These are phyloP conservation scores for Escarpia spicata DNA, from an alignment of 2,888 invertebrate species.

Conservation along the genomic window DNA sequence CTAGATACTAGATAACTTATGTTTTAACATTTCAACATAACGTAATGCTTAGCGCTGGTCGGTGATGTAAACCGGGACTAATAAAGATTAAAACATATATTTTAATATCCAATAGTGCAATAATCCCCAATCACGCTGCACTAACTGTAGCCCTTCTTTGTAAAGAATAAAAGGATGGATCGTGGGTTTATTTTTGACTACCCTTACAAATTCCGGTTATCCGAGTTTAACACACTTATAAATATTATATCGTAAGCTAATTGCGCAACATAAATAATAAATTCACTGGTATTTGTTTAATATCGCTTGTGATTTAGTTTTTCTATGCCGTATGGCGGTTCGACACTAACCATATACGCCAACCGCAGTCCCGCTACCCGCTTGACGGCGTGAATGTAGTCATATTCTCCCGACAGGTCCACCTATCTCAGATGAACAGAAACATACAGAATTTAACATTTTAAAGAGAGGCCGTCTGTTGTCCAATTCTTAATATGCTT, in stretches of 20 bases:
- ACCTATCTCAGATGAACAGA: conserved; percentile 17
- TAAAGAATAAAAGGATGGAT: too few relatives aligned
- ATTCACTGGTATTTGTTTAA: background rate
- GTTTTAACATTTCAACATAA: too few relatives aligned
- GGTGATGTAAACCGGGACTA: too few relatives aligned
- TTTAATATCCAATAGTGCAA: too few relatives aligned
- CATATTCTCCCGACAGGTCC: conserved; percentile 24
- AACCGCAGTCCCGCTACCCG: conserved; percentile 27
- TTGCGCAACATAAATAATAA: background rate
- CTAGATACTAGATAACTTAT: too few relatives aligned
- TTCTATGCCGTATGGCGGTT: background rate
- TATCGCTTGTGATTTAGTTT: background rate
- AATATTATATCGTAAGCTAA: background rate
- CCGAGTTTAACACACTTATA: background rate
- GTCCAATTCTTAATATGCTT: background rate
- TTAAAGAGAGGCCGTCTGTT: background rate
- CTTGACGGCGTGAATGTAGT: conserved; percentile 21
- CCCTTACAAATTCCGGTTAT: background rate
- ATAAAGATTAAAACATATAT: too few relatives aligned
- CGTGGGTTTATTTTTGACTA: too few relatives aligned
- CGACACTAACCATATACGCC: conserved; percentile 25
- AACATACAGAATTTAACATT: background rate
- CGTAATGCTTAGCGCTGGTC: too few relatives aligned
- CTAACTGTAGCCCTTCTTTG: too few relatives aligned
- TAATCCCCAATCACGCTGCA: too few relatives aligned